Percentiles rank a stretch among this genome's conserved stretches.
Conservation (phyloP, 2,797 vertebrate genomes). For the Syngnathus rostellatus region DNA sequence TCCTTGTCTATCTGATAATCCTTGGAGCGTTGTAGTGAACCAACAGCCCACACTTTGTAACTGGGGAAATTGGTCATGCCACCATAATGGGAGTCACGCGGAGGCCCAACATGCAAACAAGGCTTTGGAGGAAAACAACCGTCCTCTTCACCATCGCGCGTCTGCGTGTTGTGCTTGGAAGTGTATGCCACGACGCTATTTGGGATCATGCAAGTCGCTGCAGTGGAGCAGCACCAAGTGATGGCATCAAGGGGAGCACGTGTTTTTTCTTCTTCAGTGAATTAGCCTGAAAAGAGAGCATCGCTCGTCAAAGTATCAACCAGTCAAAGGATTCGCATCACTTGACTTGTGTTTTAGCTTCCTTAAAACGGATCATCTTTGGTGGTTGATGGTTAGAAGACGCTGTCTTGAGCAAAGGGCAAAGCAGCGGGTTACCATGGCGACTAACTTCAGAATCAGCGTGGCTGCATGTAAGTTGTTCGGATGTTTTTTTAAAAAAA, state of each 20-base stretch:
- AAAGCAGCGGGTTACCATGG: neutral
- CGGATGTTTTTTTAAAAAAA: neutral
- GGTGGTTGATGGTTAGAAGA: neutral
- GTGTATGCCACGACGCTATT: neutral
- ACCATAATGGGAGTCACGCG: slow-evolving; percentile 56
- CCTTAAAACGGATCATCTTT: neutral
- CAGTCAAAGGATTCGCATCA: neutral
- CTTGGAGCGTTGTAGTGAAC: slow-evolving; percentile 1
- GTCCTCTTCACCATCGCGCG: neutral
- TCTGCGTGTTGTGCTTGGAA: neutral
- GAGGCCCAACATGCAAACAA: slow-evolving; percentile 15
- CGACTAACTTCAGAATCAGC: neutral
- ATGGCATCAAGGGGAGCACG: no score
- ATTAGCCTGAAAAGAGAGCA: neutral
- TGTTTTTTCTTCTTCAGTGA: neutral
- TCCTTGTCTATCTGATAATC: neutral
- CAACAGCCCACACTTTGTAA: slow-evolving; percentile 19
- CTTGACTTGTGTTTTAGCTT: neutral
- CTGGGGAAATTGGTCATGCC: slow-evolving; percentile 8
- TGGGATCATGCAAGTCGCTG: neutral
- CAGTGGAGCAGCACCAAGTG: neutral
- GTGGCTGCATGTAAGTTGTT: neutral
- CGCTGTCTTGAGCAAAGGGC: neutral
- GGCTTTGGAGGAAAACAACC: slow-evolving; percentile 9
- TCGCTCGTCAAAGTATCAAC: neutral